Evolutionary conservation across 2,113 vertebrate genomes (phyloP), one percentile per base, ranked within the genome.

Genomic region (Neopipo cinnamomea): DNA sequence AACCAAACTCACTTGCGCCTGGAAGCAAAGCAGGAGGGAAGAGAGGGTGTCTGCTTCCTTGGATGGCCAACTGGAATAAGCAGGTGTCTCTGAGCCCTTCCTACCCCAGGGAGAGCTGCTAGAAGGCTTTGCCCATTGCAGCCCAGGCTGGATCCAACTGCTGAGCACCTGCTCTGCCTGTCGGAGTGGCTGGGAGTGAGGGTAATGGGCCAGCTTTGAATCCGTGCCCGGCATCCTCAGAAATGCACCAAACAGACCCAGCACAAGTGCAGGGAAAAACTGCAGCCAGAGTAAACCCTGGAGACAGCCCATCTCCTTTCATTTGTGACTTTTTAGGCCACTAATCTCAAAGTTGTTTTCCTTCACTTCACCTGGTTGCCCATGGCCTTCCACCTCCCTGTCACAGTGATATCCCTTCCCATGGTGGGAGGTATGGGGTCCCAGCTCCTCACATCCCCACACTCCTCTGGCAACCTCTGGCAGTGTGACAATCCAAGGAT

Each of bases 1-100:
- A 95, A 95, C 78, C 78, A 91, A 96, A 77, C 67, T 96, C 9
- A 17, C 86, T 94, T 95, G 86, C 0, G 33, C 88, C 90, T 94
- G 88, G 87, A 95, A 85, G 72, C 41, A 72, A 82, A 94, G 62
- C 78, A 70, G 85, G 56, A 80, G 81, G 87, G 66, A 92, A 89
- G 84, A 90, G 75, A 89, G 87, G 49, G 28, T 4, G 19, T 90
- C 82, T 95, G 85, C 78, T 79, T 91, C 91, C 68, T 93, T 93
- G 85, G 85, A 93, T 80, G 74, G 88, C 72, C 13, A 4, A 77
- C 85, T 94, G 90, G 85, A 95, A 76, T 42, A 83, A 91, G 95
- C 94, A 94, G 95, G 95, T 96, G 93, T 47, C 93, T 90, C 89
- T 85, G 76, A 90, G 88, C 68, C 59, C 63, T 88, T 90, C 72